Evolutionary conservation across 2,797 vertebrate species (phyloP), one percentile per base, ranked within the genome.

Genomic region (Taenioides sp.): DNA sequence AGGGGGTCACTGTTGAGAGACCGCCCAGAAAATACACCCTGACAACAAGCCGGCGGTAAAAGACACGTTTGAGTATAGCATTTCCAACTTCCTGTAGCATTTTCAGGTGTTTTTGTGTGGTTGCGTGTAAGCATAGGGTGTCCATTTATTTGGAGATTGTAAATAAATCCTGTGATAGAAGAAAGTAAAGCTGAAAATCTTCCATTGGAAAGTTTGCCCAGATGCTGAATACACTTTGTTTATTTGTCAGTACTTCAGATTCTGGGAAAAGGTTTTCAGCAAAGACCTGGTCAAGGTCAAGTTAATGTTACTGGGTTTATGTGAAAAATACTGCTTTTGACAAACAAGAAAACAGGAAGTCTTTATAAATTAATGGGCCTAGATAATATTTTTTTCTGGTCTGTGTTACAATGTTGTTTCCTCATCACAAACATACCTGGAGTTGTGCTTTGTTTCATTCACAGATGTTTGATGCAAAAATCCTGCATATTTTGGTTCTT

Each of bases 201-300:
- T 62, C 28, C 27, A 37, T 20, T 62, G 60, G 3, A 31, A 20
- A 62, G 28, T 62, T 62, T 62, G 20, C 28, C 18, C 60, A n/a
- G 28, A 34, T 7, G 31, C 18, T 40, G 20, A 37, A 62, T 12
- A 12, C 31, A 40, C 9, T 62, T 62, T 62, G 9, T 62, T 37
- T 62, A 28, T 59, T 28, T 28, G 23, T 28, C 58, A 59, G 25
- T 5, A 28, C 27, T 28, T 59, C 58, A 59, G 58, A 37, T 18
- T 34, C 60, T 40, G 34, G 28, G 31, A 31, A 62, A 62, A 62
- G 28, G 34, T 62, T 34, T 62, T 34, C 20, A n/a, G 10, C 10
- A 62, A 62, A 62, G 31, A 31, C 60, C 31, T 40, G 10, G 5
- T 31, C 60, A 62, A 62, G 20, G 60, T 62, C 40, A 62, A 62